Conservation (phyloP, 1,140 invertebrate species). For the Anadara kagoshimensis region DNA sequence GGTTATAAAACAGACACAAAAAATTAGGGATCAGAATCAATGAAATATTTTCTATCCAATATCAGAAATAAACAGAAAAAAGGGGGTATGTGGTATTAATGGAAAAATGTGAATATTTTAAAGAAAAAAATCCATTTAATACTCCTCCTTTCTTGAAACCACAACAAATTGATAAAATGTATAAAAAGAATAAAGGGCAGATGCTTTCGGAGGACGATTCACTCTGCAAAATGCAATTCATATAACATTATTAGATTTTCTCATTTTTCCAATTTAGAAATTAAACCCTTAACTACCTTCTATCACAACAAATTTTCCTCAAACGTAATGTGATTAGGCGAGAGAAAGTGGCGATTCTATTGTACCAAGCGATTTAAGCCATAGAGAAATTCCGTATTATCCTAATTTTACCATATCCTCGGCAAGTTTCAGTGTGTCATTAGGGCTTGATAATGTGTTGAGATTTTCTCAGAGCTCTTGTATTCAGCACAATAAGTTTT, state of each 20-base stretch:
- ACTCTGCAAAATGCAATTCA: no score
- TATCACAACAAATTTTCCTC: slow-evolving; percentile 46
- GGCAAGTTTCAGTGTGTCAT: slow-evolving; percentile 17
- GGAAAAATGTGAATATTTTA: no score
- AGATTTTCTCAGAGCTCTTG: neutral
- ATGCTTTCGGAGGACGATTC: no score
- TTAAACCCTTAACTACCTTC: slow-evolving; percentile 43
- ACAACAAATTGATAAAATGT: no score
- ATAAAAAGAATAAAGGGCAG: no score
- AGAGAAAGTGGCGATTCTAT: slow-evolving; percentile 29
- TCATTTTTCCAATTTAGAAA: slow-evolving; percentile 42
- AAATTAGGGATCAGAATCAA: no score
- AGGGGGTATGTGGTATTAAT: no score
- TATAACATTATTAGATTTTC: slow-evolving; percentile 38
- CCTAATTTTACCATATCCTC: slow-evolving; percentile 18
- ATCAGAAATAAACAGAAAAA: no score
- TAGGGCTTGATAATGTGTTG: slow-evolving; percentile 13
- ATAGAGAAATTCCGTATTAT: slow-evolving; percentile 4
- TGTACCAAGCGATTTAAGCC: slow-evolving; percentile 2
- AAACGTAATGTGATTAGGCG: slow-evolving; percentile 35
- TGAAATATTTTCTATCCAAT: no score
- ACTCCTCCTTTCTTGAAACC: no score
- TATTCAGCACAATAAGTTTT: slow-evolving; percentile 35
- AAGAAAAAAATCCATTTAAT: no score
- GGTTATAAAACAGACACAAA: no score